These are phyloP conservation scores for Etheostoma nigrum DNA, from an alignment of 2,797 vertebrate genomes.

Conservation along the genomic window DNA sequence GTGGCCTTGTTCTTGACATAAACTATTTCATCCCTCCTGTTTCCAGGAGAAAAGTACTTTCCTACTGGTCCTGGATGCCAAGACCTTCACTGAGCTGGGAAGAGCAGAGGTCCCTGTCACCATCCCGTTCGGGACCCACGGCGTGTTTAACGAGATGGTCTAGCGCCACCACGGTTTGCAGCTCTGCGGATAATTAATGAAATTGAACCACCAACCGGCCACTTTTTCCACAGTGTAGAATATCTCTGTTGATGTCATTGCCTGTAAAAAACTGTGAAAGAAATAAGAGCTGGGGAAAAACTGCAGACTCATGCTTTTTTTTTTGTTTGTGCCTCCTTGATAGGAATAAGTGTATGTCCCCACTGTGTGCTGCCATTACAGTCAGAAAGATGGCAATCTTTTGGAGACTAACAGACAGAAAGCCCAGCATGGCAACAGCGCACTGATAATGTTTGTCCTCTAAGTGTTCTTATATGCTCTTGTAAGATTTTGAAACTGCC, in stretches of 20 bases:
- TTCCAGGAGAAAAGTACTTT: constrained; percentile 91
- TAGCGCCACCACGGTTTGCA: constrained; percentile 51
- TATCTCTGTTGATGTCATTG: constrained; percentile 41
- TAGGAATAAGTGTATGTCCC: constrained; percentile 44
- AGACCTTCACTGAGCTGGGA: constrained; percentile 92
- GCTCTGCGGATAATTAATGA: constrained; percentile 39
- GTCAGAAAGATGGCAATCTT: constrained; percentile 56
- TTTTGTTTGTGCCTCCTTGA: constrained; percentile 39
- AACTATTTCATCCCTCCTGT: constrained; percentile 34
- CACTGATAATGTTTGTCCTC: constrained; percentile 55
- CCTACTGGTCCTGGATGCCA: constrained; percentile 92
- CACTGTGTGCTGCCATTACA: constrained; percentile 39
- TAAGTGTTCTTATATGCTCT: constrained; percentile 41
- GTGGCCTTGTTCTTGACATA: constrained; percentile 28
- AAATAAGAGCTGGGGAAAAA: constrained; percentile 30
- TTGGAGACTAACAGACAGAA: constrained; percentile 54
- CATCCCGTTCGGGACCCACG: constrained; percentile 93
- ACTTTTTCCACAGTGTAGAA: constrained; percentile 41
- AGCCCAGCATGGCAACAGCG: constrained; percentile 44
- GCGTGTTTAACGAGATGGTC: constrained; percentile 84
- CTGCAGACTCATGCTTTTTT: constrained; percentile 48
- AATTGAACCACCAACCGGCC: constrained; percentile 41
- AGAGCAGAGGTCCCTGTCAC: constrained; percentile 90
- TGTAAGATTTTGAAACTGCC: constrained; percentile 32
- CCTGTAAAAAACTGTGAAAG: constrained; percentile 44